A percentile compares a stretch with the other conserved stretches of the same genome.
phyloP scores from a whole-genome alignment of 1,140 invertebrate genomes.

The Vanessa atalanta region DNA sequence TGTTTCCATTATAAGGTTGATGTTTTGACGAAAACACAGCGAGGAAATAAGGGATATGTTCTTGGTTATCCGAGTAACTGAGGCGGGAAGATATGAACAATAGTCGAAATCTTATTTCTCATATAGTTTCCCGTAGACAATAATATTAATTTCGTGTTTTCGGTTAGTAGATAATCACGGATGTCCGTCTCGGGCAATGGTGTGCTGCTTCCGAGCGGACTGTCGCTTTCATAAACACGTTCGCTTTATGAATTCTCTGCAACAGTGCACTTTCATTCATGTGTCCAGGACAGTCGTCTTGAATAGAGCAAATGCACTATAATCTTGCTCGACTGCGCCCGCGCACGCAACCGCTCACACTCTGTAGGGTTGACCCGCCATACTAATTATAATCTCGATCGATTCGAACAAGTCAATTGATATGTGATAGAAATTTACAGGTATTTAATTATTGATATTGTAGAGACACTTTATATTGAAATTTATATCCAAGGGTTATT shows the following conservation, averaged over 20 bases:
- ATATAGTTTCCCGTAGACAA: too few relatives aligned
- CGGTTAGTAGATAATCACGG: constrained; percentile 28
- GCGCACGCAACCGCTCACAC: constrained; percentile 51
- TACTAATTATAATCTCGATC: neutral
- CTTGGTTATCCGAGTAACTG: too few relatives aligned
- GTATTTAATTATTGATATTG: too few relatives aligned
- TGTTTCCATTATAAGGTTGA: too few relatives aligned
- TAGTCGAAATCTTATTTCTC: too few relatives aligned
- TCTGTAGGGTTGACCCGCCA: constrained; percentile 8
- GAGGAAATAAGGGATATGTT: too few relatives aligned
- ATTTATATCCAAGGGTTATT: too few relatives aligned
- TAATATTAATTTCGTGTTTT: neutral
- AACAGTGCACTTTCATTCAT: constrained; percentile 67
- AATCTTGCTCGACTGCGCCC: constrained; percentile 57
- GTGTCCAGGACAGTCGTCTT: constrained; percentile 43
- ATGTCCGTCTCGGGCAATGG: constrained; percentile 36
- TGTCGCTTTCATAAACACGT: constrained; percentile 46
- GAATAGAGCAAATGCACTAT: constrained; percentile 66
- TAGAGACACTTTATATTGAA: too few relatives aligned
- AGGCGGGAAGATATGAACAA: too few relatives aligned
- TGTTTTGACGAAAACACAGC: too few relatives aligned
- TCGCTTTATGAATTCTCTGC: constrained; percentile 46
- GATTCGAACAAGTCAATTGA: too few relatives aligned
- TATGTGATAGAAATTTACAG: too few relatives aligned
- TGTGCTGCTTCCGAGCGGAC: constrained; percentile 46